phyloP scores from a whole-genome alignment of 64 coral and sea anemone genomes.

The Stylophora pistillata region DNA sequence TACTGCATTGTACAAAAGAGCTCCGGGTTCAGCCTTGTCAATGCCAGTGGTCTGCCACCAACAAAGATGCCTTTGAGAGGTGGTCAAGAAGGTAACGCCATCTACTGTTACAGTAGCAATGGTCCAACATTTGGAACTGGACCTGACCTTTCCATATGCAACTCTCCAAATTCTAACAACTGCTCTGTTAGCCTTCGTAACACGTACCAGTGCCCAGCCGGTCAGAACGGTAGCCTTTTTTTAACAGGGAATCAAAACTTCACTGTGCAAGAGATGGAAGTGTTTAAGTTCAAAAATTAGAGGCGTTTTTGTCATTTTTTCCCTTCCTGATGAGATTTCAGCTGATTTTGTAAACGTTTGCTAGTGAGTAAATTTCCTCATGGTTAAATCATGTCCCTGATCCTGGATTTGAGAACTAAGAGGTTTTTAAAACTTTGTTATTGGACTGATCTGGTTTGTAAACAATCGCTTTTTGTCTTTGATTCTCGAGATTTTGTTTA shows the following conservation, averaged over 20 bases:
- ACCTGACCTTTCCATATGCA: conserved; percentile 5
- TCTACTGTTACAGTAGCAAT: conserved; percentile 10
- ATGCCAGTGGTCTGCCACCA: conserved; percentile 16
- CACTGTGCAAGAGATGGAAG: conserved; percentile 37
- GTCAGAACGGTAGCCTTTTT: neutral
- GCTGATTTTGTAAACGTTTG: too few relatives aligned
- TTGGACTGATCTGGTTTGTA: too few relatives aligned
- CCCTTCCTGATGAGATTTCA: too few relatives aligned
- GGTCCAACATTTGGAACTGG: conserved; percentile 28
- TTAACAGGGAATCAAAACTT: conserved; percentile 27
- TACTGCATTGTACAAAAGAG: neutral
- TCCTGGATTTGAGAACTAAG: too few relatives aligned
- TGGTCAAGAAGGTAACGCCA: conserved; percentile 34
- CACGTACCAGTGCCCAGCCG: conserved; percentile 30
- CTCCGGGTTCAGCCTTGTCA: conserved; percentile 19
- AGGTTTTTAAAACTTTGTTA: too few relatives aligned
- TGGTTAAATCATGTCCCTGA: too few relatives aligned
- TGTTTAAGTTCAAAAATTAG: conserved; percentile 6
- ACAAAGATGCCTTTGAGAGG: conserved; percentile 3
- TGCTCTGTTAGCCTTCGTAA: conserved; percentile 13
- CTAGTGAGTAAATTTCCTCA: too few relatives aligned
- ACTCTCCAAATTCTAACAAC: neutral
- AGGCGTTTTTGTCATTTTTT: neutral
- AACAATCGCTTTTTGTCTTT: too few relatives aligned
- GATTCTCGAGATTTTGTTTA: too few relatives aligned